Conservation (phyloP, 2,888 invertebrate genomes). For the Dyspetes luteomarginatus region DNA sequence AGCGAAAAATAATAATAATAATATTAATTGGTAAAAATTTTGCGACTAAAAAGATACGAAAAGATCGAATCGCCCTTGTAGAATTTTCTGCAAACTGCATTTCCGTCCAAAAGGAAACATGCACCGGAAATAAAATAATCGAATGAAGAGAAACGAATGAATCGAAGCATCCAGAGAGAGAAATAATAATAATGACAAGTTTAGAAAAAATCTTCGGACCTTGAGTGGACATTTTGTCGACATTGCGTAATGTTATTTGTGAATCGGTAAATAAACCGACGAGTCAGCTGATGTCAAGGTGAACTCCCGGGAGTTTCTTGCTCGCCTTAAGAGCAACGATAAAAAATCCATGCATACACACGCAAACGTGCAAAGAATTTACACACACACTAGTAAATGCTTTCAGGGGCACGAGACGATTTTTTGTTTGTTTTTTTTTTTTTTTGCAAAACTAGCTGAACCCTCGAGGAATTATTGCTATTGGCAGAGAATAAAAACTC, state of each 20-base stretch:
- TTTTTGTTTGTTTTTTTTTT: background rate
- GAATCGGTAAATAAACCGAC: slow-evolving; percentile 33
- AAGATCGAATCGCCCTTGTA: background rate
- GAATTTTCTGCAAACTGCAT: background rate
- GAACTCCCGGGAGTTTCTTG: slow-evolving; percentile 21
- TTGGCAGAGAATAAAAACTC: background rate
- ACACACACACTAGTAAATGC: background rate
- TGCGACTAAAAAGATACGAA: too few relatives aligned
- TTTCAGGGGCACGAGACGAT: slow-evolving; percentile 31
- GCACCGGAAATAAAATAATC: background rate
- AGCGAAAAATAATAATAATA: too few relatives aligned
- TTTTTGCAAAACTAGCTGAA: background rate
- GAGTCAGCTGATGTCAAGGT: slow-evolving; percentile 54
- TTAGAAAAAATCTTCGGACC: slow-evolving; percentile 21
- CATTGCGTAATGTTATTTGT: slow-evolving; percentile 53
- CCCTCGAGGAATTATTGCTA: background rate
- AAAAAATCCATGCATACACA: background rate
- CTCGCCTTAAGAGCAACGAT: slow-evolving; percentile 5
- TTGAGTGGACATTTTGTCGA: slow-evolving; percentile 6
- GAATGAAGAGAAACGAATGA: background rate
- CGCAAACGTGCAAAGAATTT: background rate
- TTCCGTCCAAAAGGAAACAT: background rate
- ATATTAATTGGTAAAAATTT: too few relatives aligned
- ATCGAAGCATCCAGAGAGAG: background rate
- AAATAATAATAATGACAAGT: background rate